phyloP scores from a whole-genome alignment of 2,797 vertebrate genomes.

The Arrhamphus sclerolepis region DNA sequence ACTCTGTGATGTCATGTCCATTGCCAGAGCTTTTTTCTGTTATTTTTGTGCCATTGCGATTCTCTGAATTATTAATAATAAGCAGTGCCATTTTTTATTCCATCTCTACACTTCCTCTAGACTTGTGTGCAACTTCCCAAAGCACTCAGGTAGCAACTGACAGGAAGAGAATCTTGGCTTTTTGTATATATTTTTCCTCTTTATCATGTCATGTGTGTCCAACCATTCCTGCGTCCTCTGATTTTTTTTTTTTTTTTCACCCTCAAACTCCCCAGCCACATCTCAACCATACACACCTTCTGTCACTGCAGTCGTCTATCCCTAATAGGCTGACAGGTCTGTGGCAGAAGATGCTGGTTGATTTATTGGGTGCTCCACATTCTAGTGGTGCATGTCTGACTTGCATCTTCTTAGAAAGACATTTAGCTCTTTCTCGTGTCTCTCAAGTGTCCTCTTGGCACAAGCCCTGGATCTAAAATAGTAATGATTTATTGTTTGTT shows the following conservation, averaged over 20 bases:
- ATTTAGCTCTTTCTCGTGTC: constrained; percentile 46
- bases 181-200: constrained; percentile 22
- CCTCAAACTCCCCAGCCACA: constrained; percentile 50
- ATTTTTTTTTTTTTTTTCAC: constrained; percentile 34
- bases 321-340: constrained; percentile 77
- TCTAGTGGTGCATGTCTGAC: constrained; percentile 69
- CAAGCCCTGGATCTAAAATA: constrained; percentile 7
- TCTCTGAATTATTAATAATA: constrained; percentile 78
- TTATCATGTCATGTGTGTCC: constrained; percentile 48
- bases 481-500: background rate
- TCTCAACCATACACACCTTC: constrained; percentile 60
- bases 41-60: constrained; percentile 78
- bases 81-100: constrained; percentile 71
- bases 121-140: constrained; percentile 47
- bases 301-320: constrained; percentile 72
- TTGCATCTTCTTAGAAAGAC: constrained; percentile 63
- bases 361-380: constrained; percentile 77
- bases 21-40: constrained; percentile 54
- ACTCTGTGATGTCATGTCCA: constrained; percentile 37
- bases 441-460: constrained; percentile 27
- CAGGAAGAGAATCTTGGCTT: constrained; percentile 41
- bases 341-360: constrained; percentile 72
- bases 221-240: constrained; percentile 36
- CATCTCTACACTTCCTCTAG: constrained; percentile 55
- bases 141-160: constrained; percentile 56